Conservation (phyloP, 2,113 vertebrate genomes). For the Mormoops blainvillei region DNA sequence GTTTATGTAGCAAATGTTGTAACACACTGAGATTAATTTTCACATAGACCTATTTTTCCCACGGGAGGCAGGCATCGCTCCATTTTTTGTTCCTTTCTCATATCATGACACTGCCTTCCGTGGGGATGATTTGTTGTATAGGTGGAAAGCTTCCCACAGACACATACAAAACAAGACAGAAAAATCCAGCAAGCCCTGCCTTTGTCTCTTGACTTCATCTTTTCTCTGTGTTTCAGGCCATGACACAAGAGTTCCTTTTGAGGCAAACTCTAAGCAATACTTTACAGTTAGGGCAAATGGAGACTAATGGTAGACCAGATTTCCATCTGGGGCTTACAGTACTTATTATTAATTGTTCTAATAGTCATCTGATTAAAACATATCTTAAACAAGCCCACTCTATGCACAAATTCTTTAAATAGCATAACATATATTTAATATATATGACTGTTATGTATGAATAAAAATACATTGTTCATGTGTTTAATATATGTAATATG, state of each 20-base stretch:
- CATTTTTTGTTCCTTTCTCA: constrained; percentile 49
- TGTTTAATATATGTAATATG: neutral
- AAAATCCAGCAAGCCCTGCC: neutral
- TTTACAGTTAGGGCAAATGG: neutral
- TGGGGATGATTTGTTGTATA: constrained; percentile 36
- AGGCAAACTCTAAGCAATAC: neutral
- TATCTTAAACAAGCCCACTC: neutral
- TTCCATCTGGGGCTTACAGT: neutral
- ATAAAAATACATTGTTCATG: neutral
- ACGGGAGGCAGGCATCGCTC: constrained; percentile 56
- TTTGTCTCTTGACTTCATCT: constrained; percentile 20
- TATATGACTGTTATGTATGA: neutral
- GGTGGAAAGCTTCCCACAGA: constrained; percentile 58
- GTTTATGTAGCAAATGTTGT: constrained; percentile 53
- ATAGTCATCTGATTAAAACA: neutral
- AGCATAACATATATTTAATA: neutral
- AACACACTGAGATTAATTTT: constrained; percentile 70
- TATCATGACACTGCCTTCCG: constrained; percentile 24
- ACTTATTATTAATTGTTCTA: neutral
- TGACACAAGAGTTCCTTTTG: neutral
- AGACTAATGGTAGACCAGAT: neutral
- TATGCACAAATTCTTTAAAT: neutral
- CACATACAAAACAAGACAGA: constrained; percentile 40
- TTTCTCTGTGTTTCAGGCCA: neutral
- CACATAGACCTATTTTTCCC: constrained; percentile 47